These are phyloP conservation scores for Calliopum simillimum DNA, from an alignment of 2,888 invertebrate genomes.

Conservation along the genomic window DNA sequence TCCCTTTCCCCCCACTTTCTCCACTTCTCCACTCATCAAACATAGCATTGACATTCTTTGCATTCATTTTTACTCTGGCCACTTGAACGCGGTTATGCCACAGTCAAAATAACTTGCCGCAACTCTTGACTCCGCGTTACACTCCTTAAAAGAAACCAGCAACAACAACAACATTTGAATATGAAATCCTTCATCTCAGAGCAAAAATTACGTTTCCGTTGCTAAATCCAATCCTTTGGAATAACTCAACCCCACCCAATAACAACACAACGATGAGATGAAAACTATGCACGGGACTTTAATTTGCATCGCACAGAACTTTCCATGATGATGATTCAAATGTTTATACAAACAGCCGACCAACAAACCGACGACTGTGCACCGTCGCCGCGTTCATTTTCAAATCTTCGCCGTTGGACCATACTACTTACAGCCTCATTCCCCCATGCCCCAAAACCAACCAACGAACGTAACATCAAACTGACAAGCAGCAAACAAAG, in stretches of 20 bases:
- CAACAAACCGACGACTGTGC: constrained; percentile 19
- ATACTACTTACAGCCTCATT: background rate
- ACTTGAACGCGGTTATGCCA: constrained; percentile 4
- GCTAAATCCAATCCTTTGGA: constrained; percentile 12
- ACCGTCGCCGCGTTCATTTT: constrained; percentile 19
- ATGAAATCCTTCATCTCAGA: constrained; percentile 16
- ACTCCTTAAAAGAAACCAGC: constrained; percentile 8
- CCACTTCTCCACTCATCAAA: background rate
- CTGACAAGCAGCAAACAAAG: constrained; percentile 19
- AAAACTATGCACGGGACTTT: constrained; percentile 6
- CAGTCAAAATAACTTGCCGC: constrained; percentile 21
- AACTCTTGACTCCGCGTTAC: background rate
- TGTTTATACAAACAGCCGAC: constrained; percentile 21
- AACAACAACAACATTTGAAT: too few species aligned
- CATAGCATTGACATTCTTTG: background rate
- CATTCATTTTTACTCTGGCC: background rate
- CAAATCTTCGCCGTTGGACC: constrained; percentile 9
- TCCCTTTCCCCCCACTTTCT: background rate
- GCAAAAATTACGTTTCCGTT: constrained; percentile 5
- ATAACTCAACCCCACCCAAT: background rate
- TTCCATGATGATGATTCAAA: background rate
- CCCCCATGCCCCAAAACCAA: too few species aligned
- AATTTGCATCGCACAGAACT: constrained; percentile 12
- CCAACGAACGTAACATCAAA: background rate
- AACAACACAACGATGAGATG: background rate